phyloP scores from a whole-genome alignment of 2,797 vertebrate genomes.

The Crocodylus rhombifer region DNA sequence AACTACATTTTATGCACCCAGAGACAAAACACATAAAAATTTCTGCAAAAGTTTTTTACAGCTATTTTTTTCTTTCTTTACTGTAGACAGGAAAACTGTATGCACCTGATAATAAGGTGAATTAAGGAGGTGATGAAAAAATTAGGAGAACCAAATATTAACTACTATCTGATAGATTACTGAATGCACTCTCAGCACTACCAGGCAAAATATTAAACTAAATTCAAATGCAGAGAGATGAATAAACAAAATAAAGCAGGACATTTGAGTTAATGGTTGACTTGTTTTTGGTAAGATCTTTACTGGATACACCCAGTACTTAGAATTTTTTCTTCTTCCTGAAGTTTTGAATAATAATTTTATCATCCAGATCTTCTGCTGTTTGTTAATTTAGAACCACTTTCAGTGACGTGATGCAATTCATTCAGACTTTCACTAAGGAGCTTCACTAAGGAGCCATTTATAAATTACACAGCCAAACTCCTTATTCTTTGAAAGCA shows the following conservation, averaged over 20 bases:
- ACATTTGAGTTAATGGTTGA: neutral
- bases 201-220: neutral
- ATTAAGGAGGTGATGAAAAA: neutral
- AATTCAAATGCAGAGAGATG: neutral
- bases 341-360: neutral
- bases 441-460: neutral
- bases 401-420: neutral
- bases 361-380: neutral
- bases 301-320: neutral
- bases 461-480: neutral
- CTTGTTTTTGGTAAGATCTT: neutral
- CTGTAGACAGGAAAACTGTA: neutral
- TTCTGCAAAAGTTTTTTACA: neutral
- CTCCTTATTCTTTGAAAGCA: neutral
- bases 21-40: conserved; percentile 7
- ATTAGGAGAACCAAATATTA: neutral
- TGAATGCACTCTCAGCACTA: neutral
- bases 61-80: neutral
- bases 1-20: conserved; percentile 34
- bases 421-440: accelerated
- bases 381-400: neutral
- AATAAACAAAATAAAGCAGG: neutral
- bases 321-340: neutral
- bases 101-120: neutral
- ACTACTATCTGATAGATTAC: neutral